These are phyloP conservation scores for Brachyalestes nurse DNA, from an alignment of 2,797 vertebrate genomes.

Conservation along the genomic window DNA sequence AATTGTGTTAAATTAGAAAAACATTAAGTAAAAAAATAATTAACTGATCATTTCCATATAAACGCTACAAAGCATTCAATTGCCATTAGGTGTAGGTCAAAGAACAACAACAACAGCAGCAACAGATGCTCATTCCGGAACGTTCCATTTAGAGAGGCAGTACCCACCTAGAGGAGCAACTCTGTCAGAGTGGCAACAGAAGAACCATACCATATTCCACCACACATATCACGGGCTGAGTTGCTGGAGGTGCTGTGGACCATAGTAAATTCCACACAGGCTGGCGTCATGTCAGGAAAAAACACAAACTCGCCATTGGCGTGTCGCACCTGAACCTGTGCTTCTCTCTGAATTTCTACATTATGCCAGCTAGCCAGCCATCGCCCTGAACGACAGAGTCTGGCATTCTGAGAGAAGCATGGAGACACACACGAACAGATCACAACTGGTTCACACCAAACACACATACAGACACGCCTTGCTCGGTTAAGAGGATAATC, in stretches of 20 bases:
- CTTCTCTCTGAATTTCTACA: conserved; percentile 7
- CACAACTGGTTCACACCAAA: conserved; percentile 58
- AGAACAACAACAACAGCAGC: background rate
- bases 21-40: background rate
- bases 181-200: conserved; percentile 87
- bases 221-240: conserved; percentile 73
- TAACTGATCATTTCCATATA: background rate
- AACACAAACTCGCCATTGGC: conserved; percentile 7
- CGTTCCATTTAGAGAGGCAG: background rate
- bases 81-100: background rate
- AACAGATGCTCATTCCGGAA: background rate
- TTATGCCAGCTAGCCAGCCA: background rate
- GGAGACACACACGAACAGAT: conserved; percentile 34
- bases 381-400: conserved; percentile 1
- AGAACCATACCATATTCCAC: conserved; percentile 89
- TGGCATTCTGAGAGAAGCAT: conserved; percentile 19
- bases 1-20: background rate
- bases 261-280: conserved; percentile 56
- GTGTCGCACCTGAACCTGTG: background rate
- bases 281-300: conserved; percentile 14
- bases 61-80: background rate
- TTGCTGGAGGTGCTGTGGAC: conserved; percentile 56
- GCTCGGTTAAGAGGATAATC: conserved; percentile 89
- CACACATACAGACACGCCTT: conserved; percentile 52
- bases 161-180: conserved; percentile 86